Evolutionary conservation across 2,888 invertebrate species (phyloP), one percentile per base, ranked within the genome.

Genomic region (Phortica magna): DNA sequence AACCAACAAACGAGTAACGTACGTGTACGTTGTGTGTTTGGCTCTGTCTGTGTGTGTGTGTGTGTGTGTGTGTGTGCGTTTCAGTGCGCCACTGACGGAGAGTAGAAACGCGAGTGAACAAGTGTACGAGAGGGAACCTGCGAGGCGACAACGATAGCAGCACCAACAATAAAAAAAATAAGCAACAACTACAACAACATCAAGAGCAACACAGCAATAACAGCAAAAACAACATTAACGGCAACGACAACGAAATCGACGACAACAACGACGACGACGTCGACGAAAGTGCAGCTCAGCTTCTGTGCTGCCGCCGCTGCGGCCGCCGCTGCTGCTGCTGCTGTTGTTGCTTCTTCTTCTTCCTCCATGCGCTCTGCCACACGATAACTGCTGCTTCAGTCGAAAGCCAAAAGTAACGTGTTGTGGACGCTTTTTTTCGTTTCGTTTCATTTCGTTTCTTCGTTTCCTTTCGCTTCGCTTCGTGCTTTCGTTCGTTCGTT

Each of bases 331-430:
- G 84, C 80, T 85, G 83, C 80, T 83, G 87, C 76, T 80, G 85
- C 76, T 76, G 83, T 53, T 59, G 59, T 74, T 79, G 77, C 72
- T 79, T 76, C 78, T 75, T 79, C 76, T 77, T 78, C 81, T 83
- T 80, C 85, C 83, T 84, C 73, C 78, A 79, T 67, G 55, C 22
- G 78, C 77, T 59, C 84, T 85, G 87, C 88, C 83, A 87, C 82
- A 86, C 84, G 83, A 84, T 79, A 84, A 81, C 83, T 80, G 80
- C 85, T 76, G 81, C 83, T 88, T 87, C 88, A 85, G 85, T 85
- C 85, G 85, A 85, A 85, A 85, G 85, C 87, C 86, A 88, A 85
- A 85, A 85, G 85, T 89, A 85, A 88, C 85, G 85, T 85, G 85
- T 85, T 85, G 89, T 85, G 85, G 85, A 85, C 85, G 85, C 68